Evolutionary conservation across 2,888 invertebrate genomes (phyloP).

Genomic region (Pristionchus japonicus): DNA sequence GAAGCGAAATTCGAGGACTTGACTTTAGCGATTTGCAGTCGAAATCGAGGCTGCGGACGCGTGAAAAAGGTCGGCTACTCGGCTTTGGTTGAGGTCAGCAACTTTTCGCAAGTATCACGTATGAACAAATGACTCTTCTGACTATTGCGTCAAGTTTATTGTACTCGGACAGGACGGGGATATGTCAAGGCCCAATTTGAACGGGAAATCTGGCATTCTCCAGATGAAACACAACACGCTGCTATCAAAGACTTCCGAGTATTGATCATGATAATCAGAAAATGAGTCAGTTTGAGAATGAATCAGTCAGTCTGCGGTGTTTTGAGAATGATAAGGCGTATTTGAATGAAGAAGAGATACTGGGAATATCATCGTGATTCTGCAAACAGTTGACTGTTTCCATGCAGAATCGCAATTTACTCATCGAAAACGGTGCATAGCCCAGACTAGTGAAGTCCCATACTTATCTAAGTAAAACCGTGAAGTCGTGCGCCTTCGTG

Average conservation of each 20-base stretch:
- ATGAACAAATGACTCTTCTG: too few species aligned
- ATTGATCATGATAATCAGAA: background rate
- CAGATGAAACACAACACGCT: background rate
- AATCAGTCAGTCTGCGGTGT: too few species aligned
- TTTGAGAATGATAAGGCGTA: background rate
- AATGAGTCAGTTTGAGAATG: background rate
- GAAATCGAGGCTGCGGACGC: background rate
- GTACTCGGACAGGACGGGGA: too few species aligned
- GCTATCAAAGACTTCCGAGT: background rate
- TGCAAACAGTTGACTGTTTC: background rate
- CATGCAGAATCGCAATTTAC: too few species aligned
- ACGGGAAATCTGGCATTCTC: too few species aligned
- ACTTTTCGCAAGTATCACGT: too few species aligned
- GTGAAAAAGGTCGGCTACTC: background rate
- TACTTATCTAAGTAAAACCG: too few species aligned
- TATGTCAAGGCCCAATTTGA: too few species aligned
- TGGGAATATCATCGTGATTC: background rate
- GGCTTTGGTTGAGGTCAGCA: too few species aligned
- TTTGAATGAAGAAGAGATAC: constrained; percentile 8
- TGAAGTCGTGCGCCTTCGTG: background rate
- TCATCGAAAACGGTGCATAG: too few species aligned
- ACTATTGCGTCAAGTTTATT: too few species aligned
- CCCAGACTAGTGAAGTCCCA: too few species aligned
- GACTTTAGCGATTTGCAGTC: background rate
- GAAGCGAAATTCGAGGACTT: background rate